phyloP scores from a whole-genome alignment of 1,140 invertebrate genomes.

The Scaptomyza pallida region DNA sequence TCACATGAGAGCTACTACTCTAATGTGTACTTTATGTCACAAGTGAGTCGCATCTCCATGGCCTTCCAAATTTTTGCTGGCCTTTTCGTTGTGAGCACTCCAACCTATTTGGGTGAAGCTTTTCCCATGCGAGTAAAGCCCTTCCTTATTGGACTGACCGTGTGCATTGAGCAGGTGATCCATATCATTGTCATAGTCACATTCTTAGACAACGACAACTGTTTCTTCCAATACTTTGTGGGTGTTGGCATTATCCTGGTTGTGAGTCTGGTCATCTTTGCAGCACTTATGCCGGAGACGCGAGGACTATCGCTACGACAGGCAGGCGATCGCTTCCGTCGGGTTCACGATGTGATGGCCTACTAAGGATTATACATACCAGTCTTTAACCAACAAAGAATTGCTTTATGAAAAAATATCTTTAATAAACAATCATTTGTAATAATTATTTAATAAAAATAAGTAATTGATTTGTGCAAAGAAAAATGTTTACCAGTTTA shows the following conservation, averaged over 20 bases:
- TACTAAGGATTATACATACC: constrained; percentile 13
- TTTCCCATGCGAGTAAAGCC: constrained; percentile 59
- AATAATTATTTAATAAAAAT: too few relatives aligned
- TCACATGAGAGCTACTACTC: constrained; percentile 20
- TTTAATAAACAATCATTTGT: too few relatives aligned
- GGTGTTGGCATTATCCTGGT: constrained; percentile 44
- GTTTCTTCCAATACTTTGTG: constrained; percentile 39
- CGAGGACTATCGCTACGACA: constrained; percentile 40
- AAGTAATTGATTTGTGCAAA: too few relatives aligned
- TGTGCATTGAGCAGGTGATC: constrained; percentile 51
- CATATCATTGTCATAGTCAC: constrained; percentile 59
- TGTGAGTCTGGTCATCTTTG: constrained; percentile 27
- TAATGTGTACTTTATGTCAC: constrained; percentile 35
- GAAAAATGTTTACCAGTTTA: too few relatives aligned
- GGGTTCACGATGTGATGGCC: constrained; percentile 27
- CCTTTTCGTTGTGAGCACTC: constrained; percentile 35
- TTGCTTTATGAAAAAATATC: too few relatives aligned
- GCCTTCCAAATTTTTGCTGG: constrained; percentile 58
- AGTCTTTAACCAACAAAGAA: background rate
- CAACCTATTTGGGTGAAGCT: constrained; percentile 55
- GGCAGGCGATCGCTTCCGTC: constrained; percentile 44
- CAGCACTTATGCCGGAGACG: constrained; percentile 42
- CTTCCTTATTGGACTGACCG: constrained; percentile 31
- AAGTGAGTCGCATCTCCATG: constrained; percentile 37
- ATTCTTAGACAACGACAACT: constrained; percentile 3